Base-by-base conservation (phyloP, 1,140 invertebrate species). In the Neuroterus valhalla region DNA sequence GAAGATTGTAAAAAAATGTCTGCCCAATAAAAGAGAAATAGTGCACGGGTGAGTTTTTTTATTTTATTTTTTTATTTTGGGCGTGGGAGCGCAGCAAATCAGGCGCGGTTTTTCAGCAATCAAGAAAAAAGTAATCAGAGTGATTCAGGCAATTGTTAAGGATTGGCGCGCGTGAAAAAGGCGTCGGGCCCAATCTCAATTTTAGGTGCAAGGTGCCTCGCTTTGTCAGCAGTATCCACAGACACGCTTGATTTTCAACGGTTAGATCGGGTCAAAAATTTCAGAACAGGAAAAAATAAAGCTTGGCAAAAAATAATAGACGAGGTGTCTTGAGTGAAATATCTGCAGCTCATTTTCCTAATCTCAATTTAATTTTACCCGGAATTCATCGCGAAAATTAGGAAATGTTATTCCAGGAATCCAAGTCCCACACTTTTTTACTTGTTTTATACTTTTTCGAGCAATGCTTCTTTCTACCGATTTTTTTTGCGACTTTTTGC, bases 191-290 rank as follows among this genome's bases (percentile, higher is more conserved):
- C 14, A 48, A 19, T 48, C 46, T 48, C 15, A 48, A 48, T 48
- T 48, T 48, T 48, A 17, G 46, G n/a, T 15, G 46, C 46, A 48
- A 48, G 46, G 46, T 48, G 46, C 46, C 46, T 48, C 46, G 46
- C 46, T 48, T 48, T n/a, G 15, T 48, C 46, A 48, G 46, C 46
- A 48, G 17, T 48, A 48, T 48, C 46, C 46, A 48, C 46, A 48
- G 46, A 48, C 46, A 48, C 46, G 17, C 46, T 48, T 48, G 46
- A 48, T 48, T 48, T 8, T 48, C 46, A 48, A 48, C 46, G 46
- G n/a, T 10, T 19, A n/a, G 17, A 48, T 48, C 46, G 15, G 10
- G 15, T 15, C n/a, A 48, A 19, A 48, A 48, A 48, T 48, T 48
- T 48, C 17, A 15, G n/a, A 17, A 48, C n/a, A n/a, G 6, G 17